These are phyloP conservation scores for Donacobius atricapilla DNA, from an alignment of 2,113 vertebrate genomes.

Conservation along the genomic window DNA sequence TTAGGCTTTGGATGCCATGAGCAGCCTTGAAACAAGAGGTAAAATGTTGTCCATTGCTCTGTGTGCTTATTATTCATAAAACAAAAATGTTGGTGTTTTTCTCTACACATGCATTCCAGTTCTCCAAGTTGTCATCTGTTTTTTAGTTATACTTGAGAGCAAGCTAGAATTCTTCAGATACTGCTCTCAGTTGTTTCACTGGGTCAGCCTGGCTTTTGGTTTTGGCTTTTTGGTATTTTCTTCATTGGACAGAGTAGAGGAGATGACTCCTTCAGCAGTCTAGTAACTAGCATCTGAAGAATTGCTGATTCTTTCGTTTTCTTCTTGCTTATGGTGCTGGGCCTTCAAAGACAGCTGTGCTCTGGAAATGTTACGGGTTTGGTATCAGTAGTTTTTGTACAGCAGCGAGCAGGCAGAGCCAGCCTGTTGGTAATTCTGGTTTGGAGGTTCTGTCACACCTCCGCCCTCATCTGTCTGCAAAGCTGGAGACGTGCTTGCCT, in stretches of 20 bases:
- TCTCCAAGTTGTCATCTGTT: background rate
- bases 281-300: background rate
- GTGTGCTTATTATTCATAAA: background rate
- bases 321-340: background rate
- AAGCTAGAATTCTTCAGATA: background rate
- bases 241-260: background rate
- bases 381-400: background rate
- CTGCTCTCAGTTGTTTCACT: rapidly evolving
- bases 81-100: background rate
- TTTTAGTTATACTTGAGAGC: background rate
- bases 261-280: background rate
- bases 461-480: background rate
- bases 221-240: background rate
- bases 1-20: conserved; percentile 23
- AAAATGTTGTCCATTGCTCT: background rate
- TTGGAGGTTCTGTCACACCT: background rate
- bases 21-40: conserved; percentile 36
- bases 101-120: background rate
- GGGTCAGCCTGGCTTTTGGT: background rate
- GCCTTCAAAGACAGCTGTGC: background rate
- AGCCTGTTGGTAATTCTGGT: background rate
- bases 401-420: background rate
- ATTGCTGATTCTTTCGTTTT: background rate
- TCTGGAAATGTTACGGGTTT: background rate
- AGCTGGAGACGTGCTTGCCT: background rate